Percentiles rank a stretch among this genome's conserved stretches.
phyloP scores from a whole-genome alignment of 1,140 invertebrate genomes.

The Apis mellifera region DNA sequence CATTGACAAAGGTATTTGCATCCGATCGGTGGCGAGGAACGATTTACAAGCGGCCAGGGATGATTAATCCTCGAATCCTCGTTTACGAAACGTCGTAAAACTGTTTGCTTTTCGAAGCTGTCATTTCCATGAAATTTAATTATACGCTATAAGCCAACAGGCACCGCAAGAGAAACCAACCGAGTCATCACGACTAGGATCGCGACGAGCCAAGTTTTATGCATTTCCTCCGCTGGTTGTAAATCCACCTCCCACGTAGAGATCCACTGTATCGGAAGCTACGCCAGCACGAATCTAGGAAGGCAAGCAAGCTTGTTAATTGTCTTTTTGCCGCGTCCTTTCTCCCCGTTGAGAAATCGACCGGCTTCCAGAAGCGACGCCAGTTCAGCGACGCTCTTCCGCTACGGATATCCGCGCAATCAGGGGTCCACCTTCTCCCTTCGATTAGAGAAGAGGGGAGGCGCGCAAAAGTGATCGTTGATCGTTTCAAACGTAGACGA shows the following conservation, averaged over 20 bases:
- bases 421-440: constrained; percentile 33
- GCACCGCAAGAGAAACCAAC: background rate
- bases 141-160: background rate
- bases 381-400: constrained; percentile 31
- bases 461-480: background rate
- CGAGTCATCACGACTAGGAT: constrained; percentile 15
- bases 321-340: constrained; percentile 48
- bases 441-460: background rate
- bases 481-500: background rate
- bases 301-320: constrained; percentile 54
- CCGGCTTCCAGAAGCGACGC: constrained; percentile 29
- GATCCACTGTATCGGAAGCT: background rate
- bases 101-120: constrained; percentile 16
- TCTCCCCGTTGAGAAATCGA: constrained; percentile 44
- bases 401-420: constrained; percentile 47
- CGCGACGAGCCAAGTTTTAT: background rate
- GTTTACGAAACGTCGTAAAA: background rate
- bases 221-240: background rate
- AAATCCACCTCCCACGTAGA: constrained; percentile 16
- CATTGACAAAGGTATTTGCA: background rate
- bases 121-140: constrained; percentile 20
- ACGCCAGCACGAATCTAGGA: constrained; percentile 3
- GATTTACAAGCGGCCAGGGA: background rate
- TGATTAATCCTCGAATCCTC: background rate
- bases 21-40: background rate